Percentiles rank a stretch among this genome's conserved stretches.
Evolutionary conservation across 1,140 invertebrate species (phyloP).

Genomic region (Cotesia vestalis): DNA sequence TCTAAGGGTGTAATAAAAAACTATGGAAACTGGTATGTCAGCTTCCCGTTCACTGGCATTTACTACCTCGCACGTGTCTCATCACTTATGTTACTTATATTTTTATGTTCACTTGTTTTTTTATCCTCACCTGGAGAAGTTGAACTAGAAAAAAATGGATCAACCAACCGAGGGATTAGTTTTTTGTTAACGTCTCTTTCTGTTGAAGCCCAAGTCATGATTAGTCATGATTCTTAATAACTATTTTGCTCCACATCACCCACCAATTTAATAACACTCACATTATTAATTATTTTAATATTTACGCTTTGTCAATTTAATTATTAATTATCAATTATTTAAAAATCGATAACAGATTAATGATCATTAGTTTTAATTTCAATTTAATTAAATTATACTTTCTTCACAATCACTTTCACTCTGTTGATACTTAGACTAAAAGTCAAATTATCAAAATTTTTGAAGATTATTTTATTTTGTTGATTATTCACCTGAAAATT

Average conservation of each 20-base stretch:
- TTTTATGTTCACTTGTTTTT: not conserved
- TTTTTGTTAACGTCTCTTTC: too few species aligned
- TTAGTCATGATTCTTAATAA: too few species aligned
- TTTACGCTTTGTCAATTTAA: not conserved
- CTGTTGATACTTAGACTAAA: conserved; percentile 21
- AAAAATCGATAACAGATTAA: too few species aligned
- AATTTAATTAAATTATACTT: conserved; percentile 28
- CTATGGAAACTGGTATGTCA: conserved; percentile 9
- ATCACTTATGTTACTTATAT: not conserved
- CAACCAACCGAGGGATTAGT: too few species aligned
- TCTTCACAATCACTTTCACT: conserved; percentile 34
- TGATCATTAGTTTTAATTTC: too few species aligned
- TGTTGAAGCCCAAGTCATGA: too few species aligned
- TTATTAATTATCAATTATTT: too few species aligned
- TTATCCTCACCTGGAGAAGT: not conserved
- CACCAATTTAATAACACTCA: too few species aligned
- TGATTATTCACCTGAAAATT: too few species aligned
- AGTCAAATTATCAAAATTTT: conserved; percentile 9
- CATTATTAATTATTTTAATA: not conserved
- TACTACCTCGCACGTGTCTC: conserved; percentile 7
- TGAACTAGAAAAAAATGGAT: conserved; percentile 5
- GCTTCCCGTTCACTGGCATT: not conserved
- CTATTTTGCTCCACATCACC: too few species aligned
- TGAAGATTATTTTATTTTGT: not conserved
- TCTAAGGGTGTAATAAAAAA: conserved; percentile 25